Percentiles rank a stretch among this genome's conserved stretches.
Conservation (phyloP, 2,888 invertebrate species). For the Boloria euphrosyne region DNA sequence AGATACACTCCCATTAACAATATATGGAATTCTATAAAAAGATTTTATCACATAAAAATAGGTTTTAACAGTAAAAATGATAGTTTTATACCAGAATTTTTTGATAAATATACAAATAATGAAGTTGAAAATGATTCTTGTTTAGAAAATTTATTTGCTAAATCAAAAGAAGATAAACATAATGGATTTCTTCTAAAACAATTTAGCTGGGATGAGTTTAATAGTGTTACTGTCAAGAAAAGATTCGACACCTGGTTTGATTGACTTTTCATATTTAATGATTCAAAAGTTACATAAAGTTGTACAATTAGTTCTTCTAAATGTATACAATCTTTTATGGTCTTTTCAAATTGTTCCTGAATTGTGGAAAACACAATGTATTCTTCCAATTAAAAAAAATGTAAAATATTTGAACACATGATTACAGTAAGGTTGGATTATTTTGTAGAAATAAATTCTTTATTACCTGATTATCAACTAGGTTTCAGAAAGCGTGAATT, state of each 20-base stretch:
- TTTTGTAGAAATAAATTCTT: conserved; percentile 31
- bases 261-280: conserved; percentile 34
- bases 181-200: conserved; percentile 18
- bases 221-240: conserved; percentile 30
- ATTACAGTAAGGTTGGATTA: conserved; percentile 36
- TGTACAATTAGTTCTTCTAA: conserved; percentile 25
- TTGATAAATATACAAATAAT: conserved; percentile 10
- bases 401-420: conserved; percentile 39
- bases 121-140: conserved; percentile 1
- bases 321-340: conserved; percentile 36
- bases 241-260: conserved; percentile 35
- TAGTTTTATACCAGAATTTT: conserved; percentile 21
- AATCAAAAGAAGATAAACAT: conserved; percentile 9
- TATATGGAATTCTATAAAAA: conserved; percentile 30
- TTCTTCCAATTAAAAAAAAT: conserved; percentile 38
- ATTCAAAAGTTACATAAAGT: conserved; percentile 28
- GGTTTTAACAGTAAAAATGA: conserved; percentile 13
- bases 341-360: conserved; percentile 25
- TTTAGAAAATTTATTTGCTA: background rate
- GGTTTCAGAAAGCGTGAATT: conserved; percentile 32
- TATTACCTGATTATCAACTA: conserved; percentile 31
- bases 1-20: conserved; percentile 30
- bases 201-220: conserved; percentile 31
- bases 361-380: conserved; percentile 38
- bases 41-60: conserved; percentile 19